Base-by-base conservation (phyloP, 2,113 vertebrate species). In the Grammomys dolichurus region DNA sequence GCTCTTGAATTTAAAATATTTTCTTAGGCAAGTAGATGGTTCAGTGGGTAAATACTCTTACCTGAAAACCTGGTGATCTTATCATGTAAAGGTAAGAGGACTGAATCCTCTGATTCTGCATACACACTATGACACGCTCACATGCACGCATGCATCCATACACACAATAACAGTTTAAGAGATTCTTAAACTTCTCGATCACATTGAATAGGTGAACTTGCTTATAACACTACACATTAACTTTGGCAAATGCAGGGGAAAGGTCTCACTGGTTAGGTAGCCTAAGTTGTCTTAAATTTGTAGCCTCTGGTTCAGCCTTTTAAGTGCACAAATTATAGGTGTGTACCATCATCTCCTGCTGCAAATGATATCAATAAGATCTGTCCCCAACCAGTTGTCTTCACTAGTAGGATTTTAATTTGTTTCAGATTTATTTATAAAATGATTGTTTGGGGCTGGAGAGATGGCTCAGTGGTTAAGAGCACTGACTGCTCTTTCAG, bases 1-100 rank as follows among this genome's bases (percentile, higher is more conserved):
- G 51, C 13, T 95, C 89, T 94, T 95, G 28, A 93, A 72, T 90
- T 96, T n/a, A 69, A 96, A 92, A 87, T 3, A 73, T 94, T 54
- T 94, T 82, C 56, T 60, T 84, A n/a, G 80, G 36, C 12, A 6
- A 40, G 20, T 60, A 60, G 5, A 43, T 60, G n/a, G n/a, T 43
- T 84, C 24, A 17, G 81, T 28, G n/a, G n/a, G 7, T 63, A 63
- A 82, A 28, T 40, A 6, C n/a, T 12, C 81, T 43, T 43, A 40
- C 58, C 22, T 16, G n/a, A n/a, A 63, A 84, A 36, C 81, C n/a
- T 63, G 33, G 51, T n/a, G 51, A 5, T 14, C 67, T 69, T 69
- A 14, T 13, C 40, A 31, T 31, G 40, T 31, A 46, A 46, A 31
- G 54, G 33, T 40, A 12, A n/a, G 81, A 85, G 60, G 16, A 28